A percentile compares a stretch with the other conserved stretches of the same genome.
phyloP scores from a whole-genome alignment of 2,113 vertebrate species.

The Urocolius indicus region DNA sequence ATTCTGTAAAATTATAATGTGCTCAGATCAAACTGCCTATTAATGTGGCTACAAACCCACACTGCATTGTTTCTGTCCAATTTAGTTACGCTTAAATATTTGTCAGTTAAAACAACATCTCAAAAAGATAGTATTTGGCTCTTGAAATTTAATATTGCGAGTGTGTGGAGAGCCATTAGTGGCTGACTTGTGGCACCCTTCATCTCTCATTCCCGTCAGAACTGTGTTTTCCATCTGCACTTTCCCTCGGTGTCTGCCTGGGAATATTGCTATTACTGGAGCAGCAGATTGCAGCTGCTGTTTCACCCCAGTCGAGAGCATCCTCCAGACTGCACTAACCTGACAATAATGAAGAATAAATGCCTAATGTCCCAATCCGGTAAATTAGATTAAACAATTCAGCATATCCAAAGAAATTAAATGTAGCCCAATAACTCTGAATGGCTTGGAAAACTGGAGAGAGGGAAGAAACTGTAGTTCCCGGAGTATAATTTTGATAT shows the following conservation, averaged over 20 bases:
- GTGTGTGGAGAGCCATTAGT: background rate
- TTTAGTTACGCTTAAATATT: background rate
- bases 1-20: background rate
- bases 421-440: background rate
- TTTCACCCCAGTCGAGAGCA: background rate
- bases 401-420: constrained; percentile 45
- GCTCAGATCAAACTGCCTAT: background rate
- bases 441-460: background rate
- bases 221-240: background rate
- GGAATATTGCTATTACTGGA: background rate
- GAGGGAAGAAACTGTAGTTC: background rate
- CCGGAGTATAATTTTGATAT: background rate
- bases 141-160: constrained; percentile 33
- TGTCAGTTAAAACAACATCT: background rate
- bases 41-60: background rate
- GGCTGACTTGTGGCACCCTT: background rate
- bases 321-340: constrained; percentile 3
- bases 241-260: background rate
- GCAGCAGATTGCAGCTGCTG: constrained; percentile 23
- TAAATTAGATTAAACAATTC: constrained; percentile 35
- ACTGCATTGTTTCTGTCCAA: background rate
- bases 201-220: constrained; percentile 7
- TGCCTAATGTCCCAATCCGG: background rate
- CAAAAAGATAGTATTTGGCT: background rate
- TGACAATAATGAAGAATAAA: constrained; percentile 61